These are phyloP conservation scores for Fistularia tabacaria DNA, from an alignment of 2,797 vertebrate species.

Conservation along the genomic window DNA sequence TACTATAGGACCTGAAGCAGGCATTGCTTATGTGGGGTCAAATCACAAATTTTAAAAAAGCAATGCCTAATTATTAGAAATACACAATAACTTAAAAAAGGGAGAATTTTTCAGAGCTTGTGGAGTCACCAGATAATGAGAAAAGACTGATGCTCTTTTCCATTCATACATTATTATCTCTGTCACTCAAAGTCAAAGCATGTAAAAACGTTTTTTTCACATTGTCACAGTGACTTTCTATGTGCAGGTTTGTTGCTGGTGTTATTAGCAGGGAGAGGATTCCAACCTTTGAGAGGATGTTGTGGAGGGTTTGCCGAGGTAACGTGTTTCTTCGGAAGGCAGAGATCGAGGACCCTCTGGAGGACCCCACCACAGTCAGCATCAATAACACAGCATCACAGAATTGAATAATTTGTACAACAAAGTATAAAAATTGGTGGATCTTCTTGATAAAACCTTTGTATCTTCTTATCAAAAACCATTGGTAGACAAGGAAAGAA, in stretches of 20 bases:
- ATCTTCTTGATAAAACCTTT: background rate
- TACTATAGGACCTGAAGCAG: too few relatives aligned
- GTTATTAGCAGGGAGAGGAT: slow-evolving; percentile 94
- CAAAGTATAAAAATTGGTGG: background rate
- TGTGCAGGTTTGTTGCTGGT: slow-evolving; percentile 89
- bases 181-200: too few relatives aligned
- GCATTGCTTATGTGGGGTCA: too few relatives aligned
- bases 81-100: too few relatives aligned
- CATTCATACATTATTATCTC: too few relatives aligned
- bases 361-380: slow-evolving; percentile 90
- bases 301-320: slow-evolving; percentile 96
- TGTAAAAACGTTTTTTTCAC: background rate
- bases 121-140: too few relatives aligned
- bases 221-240: background rate
- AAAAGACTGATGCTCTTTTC: too few relatives aligned
- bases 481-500: background rate
- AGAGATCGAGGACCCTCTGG: slow-evolving; percentile 94
- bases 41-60: too few relatives aligned
- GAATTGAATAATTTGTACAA: background rate
- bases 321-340: slow-evolving; percentile 96
- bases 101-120: too few relatives aligned
- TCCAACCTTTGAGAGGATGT: slow-evolving; percentile 95
- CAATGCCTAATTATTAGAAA: too few relatives aligned
- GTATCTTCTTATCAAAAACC: background rate
- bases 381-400: background rate